These are phyloP conservation scores for Brachypterus glaber DNA, from an alignment of 2,888 invertebrate species.

Conservation along the genomic window DNA sequence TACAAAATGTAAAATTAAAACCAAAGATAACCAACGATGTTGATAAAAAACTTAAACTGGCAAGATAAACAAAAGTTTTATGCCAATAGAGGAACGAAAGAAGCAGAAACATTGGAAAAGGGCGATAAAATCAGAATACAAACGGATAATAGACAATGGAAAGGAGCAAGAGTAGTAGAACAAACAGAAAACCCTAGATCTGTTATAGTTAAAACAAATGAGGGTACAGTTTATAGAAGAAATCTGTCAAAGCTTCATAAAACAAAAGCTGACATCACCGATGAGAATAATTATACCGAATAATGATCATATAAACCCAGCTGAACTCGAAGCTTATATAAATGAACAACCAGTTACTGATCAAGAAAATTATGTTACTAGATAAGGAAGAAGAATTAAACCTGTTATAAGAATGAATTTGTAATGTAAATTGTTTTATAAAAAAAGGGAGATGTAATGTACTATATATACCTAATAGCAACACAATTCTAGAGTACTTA, in stretches of 20 bases:
- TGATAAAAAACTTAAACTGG: too few species aligned
- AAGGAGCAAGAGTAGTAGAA: not conserved
- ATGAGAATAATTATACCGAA: too few species aligned
- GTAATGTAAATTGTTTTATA: not conserved
- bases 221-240: not conserved
- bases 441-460: not conserved
- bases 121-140: not conserved
- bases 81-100: not conserved
- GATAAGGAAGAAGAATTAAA: not conserved
- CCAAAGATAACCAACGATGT: too few species aligned
- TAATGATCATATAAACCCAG: too few species aligned
- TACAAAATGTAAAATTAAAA: too few species aligned
- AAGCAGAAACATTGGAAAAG: not conserved
- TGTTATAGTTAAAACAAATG: not conserved
- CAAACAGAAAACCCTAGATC: not conserved
- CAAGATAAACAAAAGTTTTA: not conserved
- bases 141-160: not conserved
- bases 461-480: too few species aligned
- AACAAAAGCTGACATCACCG: not conserved
- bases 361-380: too few species aligned
- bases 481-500: too few species aligned
- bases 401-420: not conserved
- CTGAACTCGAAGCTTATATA: too few species aligned
- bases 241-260: not conserved
- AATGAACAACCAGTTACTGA: too few species aligned